phyloP scores from a whole-genome alignment of 2,888 invertebrate species.

The Ptilodon capucinus region DNA sequence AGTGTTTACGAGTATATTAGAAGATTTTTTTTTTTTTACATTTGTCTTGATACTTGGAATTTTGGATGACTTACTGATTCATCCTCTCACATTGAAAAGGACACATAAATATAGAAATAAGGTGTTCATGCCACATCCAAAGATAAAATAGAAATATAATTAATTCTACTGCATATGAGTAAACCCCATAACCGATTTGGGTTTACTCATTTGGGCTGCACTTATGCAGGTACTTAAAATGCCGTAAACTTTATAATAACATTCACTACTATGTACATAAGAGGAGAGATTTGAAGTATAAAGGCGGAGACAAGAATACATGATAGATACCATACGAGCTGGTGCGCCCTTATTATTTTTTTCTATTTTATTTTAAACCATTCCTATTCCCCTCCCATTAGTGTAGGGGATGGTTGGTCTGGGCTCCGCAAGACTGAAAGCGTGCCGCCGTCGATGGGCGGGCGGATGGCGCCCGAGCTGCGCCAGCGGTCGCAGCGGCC shows the following conservation, averaged over 20 bases:
- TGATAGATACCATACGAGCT: slow-evolving; percentile 36
- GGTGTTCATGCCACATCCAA: too few relatives aligned
- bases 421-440: slow-evolving; percentile 73
- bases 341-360: slow-evolving; percentile 52
- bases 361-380: slow-evolving; percentile 50
- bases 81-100: too few relatives aligned
- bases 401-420: slow-evolving; percentile 65
- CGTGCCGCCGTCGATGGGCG: slow-evolving; percentile 67
- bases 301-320: slow-evolving; percentile 12
- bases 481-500: slow-evolving; percentile 66
- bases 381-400: slow-evolving; percentile 62
- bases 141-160: too few relatives aligned
- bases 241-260: background rate
- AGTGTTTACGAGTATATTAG: too few relatives aligned
- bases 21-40: too few relatives aligned
- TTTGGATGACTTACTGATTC: too few relatives aligned
- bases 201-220: too few relatives aligned
- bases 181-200: too few relatives aligned
- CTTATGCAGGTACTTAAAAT: slow-evolving; percentile 8
- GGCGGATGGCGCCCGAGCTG: slow-evolving; percentile 58
- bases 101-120: too few relatives aligned
- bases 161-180: too few relatives aligned
- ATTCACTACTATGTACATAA: background rate
- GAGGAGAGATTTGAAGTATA: slow-evolving; percentile 6
- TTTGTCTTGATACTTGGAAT: too few relatives aligned